These are phyloP conservation scores for Chaetodon trifasciatus DNA, from an alignment of 2,797 vertebrate species.

Conservation along the genomic window DNA sequence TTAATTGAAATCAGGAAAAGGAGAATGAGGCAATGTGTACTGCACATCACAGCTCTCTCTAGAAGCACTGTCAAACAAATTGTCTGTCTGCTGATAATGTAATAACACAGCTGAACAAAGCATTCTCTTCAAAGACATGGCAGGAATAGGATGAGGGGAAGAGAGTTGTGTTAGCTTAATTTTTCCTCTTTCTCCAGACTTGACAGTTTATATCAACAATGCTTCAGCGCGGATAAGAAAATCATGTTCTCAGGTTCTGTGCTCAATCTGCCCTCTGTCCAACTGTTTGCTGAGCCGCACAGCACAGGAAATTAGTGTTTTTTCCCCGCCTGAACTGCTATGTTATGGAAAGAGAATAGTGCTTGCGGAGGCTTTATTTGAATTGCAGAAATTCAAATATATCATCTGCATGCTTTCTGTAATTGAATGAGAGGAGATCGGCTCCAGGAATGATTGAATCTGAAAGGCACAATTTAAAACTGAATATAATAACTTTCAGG, in stretches of 20 bases:
- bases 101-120: slow-evolving; percentile 74
- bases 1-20: slow-evolving; percentile 73
- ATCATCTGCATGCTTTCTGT: slow-evolving; percentile 20
- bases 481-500: slow-evolving; percentile 7
- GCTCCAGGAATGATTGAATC: slow-evolving; percentile 31
- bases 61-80: slow-evolving; percentile 74
- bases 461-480: slow-evolving; percentile 28
- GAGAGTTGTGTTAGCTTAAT: slow-evolving; percentile 50
- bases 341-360: slow-evolving; percentile 10
- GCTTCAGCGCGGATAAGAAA: slow-evolving; percentile 53
- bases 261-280: slow-evolving; percentile 34
- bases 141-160: slow-evolving; percentile 52
- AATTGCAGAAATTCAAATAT: slow-evolving; percentile 34
- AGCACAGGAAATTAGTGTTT: slow-evolving; percentile 20
- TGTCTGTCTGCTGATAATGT: slow-evolving; percentile 74
- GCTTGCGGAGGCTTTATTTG: slow-evolving; percentile 37
- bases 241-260: slow-evolving; percentile 37
- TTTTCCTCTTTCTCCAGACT: slow-evolving; percentile 44
- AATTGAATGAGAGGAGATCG: slow-evolving; percentile 32
- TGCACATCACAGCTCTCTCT: slow-evolving; percentile 48
- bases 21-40: slow-evolving; percentile 42
- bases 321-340: slow-evolving; percentile 6
- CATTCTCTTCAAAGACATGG: slow-evolving; percentile 62
- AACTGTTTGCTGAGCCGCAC: slow-evolving; percentile 36
- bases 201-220: slow-evolving; percentile 68